Evolutionary conservation across 2,113 vertebrate species (phyloP).

Genomic region (Engystomops pustulosus): DNA sequence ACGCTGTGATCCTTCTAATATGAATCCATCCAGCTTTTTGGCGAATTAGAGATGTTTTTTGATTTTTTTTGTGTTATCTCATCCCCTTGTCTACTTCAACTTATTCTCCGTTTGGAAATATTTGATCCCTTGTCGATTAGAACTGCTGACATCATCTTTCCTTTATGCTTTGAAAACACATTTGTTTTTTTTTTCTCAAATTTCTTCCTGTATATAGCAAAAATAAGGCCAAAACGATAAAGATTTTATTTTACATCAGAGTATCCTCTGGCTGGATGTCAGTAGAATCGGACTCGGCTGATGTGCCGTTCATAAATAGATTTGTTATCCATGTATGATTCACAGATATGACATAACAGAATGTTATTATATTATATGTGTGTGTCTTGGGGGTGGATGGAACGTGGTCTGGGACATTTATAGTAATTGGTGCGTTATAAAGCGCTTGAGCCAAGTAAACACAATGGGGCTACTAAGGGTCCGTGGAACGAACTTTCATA

Average conservation of each 20-base stretch:
- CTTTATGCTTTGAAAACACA: constrained; percentile 6
- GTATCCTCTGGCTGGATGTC: not conserved
- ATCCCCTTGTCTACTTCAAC: not conserved
- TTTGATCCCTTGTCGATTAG: constrained; percentile 33
- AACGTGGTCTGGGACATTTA: no score
- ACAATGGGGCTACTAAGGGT: no score
- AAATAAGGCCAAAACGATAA: constrained; percentile 40
- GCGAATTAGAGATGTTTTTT: not conserved
- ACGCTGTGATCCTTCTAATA: not conserved
- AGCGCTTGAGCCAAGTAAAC: no score
- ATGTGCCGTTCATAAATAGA: constrained; percentile 4
- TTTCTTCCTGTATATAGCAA: not conserved
- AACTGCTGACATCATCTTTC: constrained; percentile 41
- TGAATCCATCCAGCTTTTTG: not conserved
- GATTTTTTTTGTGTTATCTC: not conserved
- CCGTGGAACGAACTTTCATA: no score
- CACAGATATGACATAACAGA: not conserved
- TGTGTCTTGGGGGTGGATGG: no score
- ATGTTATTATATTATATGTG: not conserved
- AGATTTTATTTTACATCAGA: constrained; percentile 30
- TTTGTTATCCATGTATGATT: not conserved
- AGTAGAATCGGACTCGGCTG: not conserved
- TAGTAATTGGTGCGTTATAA: no score
- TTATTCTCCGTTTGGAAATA: constrained; percentile 9
- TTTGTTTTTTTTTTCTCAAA: not conserved